Percentiles rank a stretch among this genome's conserved stretches.
phyloP scores from a whole-genome alignment of 2,888 invertebrate species.

The Caenorhabditis sp. region DNA sequence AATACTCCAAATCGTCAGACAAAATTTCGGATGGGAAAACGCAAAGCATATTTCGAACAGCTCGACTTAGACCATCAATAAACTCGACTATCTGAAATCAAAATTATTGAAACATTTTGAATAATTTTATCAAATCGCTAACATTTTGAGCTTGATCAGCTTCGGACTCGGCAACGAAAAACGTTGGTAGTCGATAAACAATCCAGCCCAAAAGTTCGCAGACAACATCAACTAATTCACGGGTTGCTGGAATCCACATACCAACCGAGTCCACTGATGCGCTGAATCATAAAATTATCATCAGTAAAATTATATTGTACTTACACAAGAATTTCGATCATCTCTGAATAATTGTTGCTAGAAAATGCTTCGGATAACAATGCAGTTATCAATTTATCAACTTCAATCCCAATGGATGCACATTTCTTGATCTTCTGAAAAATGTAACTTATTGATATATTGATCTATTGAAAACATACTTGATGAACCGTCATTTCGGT shows the following conservation, averaged over 20 bases:
- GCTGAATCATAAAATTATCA: background rate
- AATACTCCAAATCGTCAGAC: slow-evolving; percentile 15
- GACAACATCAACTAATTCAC: slow-evolving; percentile 26
- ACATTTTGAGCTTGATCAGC: slow-evolving; percentile 24
- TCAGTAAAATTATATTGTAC: background rate
- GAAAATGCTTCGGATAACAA: slow-evolving; percentile 7
- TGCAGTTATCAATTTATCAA: slow-evolving; percentile 7
- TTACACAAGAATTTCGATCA: slow-evolving; percentile 16
- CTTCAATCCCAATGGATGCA: slow-evolving; percentile 18
- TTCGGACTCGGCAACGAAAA: slow-evolving; percentile 13
- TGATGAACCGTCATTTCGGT: background rate
- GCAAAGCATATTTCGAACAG: slow-evolving; percentile 26
- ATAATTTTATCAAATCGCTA: background rate
- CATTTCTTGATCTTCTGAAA: slow-evolving; percentile 30
- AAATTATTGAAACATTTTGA: background rate
- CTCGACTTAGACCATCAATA: slow-evolving; percentile 16
- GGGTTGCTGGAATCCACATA: slow-evolving; percentile 12
- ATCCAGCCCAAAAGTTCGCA: slow-evolving; percentile 20
- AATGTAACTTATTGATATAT: background rate
- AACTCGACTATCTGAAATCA: slow-evolving; percentile 25
- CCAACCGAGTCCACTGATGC: slow-evolving; percentile 11
- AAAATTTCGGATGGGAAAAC: slow-evolving; percentile 16
- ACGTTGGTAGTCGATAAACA: slow-evolving; percentile 17
- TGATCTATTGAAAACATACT: background rate
- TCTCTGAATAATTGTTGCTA: slow-evolving; percentile 5